Percentiles rank a stretch among this genome's conserved stretches.
Evolutionary conservation across 2,888 invertebrate species (phyloP).

Genomic region (Xanthia togata): DNA sequence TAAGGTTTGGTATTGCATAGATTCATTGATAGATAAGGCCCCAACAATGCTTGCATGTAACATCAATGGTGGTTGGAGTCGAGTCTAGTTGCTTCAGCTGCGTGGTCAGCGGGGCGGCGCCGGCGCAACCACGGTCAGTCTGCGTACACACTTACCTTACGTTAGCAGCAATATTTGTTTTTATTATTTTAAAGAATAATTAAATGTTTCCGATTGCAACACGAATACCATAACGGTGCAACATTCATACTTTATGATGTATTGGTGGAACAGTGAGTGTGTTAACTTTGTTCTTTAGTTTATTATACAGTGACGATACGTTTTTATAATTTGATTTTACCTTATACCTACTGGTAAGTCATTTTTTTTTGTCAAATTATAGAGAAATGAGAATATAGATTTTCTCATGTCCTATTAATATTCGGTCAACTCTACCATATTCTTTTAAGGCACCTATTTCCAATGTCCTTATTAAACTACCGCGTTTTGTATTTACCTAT

Average conservation of each 20-base stretch:
- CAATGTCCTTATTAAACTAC: too few relatives aligned
- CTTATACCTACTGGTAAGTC: constrained; percentile 48
- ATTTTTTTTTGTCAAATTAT: background rate
- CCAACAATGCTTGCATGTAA: constrained; percentile 87
- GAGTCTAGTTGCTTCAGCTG: constrained; percentile 78
- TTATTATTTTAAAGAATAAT: constrained; percentile 52
- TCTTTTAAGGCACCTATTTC: too few relatives aligned
- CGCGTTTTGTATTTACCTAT: too few relatives aligned
- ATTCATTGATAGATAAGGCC: constrained; percentile 80
- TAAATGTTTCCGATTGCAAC: constrained; percentile 40
- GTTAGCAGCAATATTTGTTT: constrained; percentile 68
- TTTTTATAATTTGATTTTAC: constrained; percentile 46
- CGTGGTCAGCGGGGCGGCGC: constrained; percentile 83
- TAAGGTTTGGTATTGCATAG: constrained; percentile 75
- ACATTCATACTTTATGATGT: constrained; percentile 48
- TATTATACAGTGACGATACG: constrained; percentile 55
- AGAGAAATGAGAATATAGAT: background rate
- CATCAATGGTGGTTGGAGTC: constrained; percentile 77
- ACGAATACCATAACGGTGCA: constrained; percentile 43
- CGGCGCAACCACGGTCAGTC: constrained; percentile 79
- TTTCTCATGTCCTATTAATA: background rate
- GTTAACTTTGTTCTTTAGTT: constrained; percentile 44
- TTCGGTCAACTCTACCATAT: background rate
- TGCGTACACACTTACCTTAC: constrained; percentile 71
- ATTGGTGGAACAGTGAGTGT: constrained; percentile 59